Evolutionary conservation across 2,113 vertebrate species (phyloP), one percentile per base, ranked within the genome.

Genomic region (Rutilus rutilus): DNA sequence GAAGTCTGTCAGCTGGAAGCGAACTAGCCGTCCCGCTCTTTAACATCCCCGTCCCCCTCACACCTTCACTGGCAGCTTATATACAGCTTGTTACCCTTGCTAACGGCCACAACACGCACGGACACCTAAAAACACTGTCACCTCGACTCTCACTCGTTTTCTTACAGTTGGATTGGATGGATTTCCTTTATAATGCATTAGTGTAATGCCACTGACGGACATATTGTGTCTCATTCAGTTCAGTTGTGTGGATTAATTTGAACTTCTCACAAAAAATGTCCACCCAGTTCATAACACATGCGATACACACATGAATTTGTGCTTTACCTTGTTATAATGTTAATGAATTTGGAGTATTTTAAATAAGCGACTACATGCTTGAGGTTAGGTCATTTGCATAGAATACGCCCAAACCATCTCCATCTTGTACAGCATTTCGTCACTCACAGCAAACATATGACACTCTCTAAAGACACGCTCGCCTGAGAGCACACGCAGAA

Each of bases 1-100:
- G 94, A 95, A 95, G 90, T 92, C 50, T 89, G 92, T 90, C 93
- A 78, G 93, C 90, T 92, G 91, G 92, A 93, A 89, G 87, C 93
- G 88, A 87, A 90, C 88, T 89, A 83, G 69, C 73, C 69, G 36
- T 84, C 86, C 82, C 65, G 59, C 78, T 36, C 90, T 86, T 50
- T 87, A 90, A 87, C 88, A 88, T 85, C 87, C 86, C 82, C 1
- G 11, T 85, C 86, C 91, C 91, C 88, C 84, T 82, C 90, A 91
- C 90, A 88, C 86, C 85, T 85, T 52, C 86, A 85, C 88, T 89
- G 85, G 81, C 89, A 54, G 88, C 78, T 87, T 15, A 60, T 89
- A 90, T 88, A 86, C 90, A 88, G 62, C 67, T 27, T 82, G 27
- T 90, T 54, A 62, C 45, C n/a, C 67, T 36, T 42, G 25, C 57